Base-by-base conservation (phyloP, 2,113 vertebrate species). In the Cacatua alba region DNA sequence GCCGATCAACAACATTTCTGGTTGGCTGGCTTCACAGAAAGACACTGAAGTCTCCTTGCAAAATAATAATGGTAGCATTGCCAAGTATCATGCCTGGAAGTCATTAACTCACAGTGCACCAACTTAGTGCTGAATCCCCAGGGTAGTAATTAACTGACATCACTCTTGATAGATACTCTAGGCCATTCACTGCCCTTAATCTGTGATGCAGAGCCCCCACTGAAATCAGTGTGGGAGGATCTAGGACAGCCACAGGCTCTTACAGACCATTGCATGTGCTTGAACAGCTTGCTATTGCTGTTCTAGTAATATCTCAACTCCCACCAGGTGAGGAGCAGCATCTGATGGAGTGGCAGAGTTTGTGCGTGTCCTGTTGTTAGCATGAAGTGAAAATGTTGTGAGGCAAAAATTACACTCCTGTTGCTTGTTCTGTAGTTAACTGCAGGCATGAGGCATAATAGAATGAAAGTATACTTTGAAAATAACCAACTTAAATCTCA, bases 71-170 rank as follows among this genome's bases (percentile, higher is more conserved):
- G 80, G 91, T 63, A 87, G 41, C 46, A 80, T 51, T 89, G 92
- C 95, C 95, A 96, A 97, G 86, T 77, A 53, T 92, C 72, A 19
- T 89, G 94, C 86, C 96, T 97, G 96, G 96, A 96, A 95, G 88
- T 94, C 86, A 91, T 96, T 96, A 96, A 94, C 88, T 95, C 81
- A 35, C 86, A 94, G 77, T 24, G 57, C 88, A 92, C 86, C 92
- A 72, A 87, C 48, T 83, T 88, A 89, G 23, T 94, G 52, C 83
- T 65, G 78, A 86, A 77, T 85, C 94, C 94, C 93, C 7, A 1
- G 49, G 74, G 49, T 46, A 67, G 86, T 74, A 26, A 87, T 94
- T 85, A 91, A 37, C 86, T 96, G 95, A 87, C 96, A 94, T 94
- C 96, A 95, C 81, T 91, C 81, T 60, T 91, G 83, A 82, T 72